Conservation (phyloP, 2,113 vertebrate species). For the Etheostoma cragini region DNA sequence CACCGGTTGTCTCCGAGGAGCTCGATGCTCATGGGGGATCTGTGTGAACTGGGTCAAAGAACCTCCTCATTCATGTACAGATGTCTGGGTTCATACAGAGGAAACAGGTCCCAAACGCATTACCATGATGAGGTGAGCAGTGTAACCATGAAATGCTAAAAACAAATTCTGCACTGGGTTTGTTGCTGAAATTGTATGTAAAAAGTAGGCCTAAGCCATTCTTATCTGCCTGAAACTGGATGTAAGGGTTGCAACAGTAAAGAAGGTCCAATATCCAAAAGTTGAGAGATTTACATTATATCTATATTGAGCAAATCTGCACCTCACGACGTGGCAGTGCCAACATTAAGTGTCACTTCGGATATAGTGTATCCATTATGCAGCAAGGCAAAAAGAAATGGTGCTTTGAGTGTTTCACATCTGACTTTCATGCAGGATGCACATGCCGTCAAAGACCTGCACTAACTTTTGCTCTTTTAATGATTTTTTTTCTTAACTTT, state of each 20-base stretch:
- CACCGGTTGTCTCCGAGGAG: conserved; percentile 42
- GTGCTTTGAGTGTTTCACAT: not conserved
- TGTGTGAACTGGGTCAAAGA: conserved; percentile 67
- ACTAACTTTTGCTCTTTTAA: not conserved
- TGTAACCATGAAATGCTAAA: not conserved
- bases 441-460: no score
- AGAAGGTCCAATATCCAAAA: not conserved
- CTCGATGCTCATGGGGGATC: conserved; percentile 34
- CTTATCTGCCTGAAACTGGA: conserved; percentile 7
- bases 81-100: conserved; percentile 27
- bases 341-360: not conserved
- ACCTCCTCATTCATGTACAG: conserved; percentile 35
- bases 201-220: not conserved
- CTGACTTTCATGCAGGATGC: not conserved
- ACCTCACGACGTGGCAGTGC: not conserved
- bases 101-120: conserved; percentile 9
- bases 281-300: not conserved
- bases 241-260: not conserved
- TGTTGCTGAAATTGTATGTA: not conserved
- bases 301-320: not conserved
- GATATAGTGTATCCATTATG: not conserved
- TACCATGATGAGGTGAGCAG: not conserved
- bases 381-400: not conserved
- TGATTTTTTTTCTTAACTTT: not conserved
- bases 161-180: not conserved